Conservation (phyloP, 2,797 vertebrate species). For the Myoxocephalus aenaeus region DNA sequence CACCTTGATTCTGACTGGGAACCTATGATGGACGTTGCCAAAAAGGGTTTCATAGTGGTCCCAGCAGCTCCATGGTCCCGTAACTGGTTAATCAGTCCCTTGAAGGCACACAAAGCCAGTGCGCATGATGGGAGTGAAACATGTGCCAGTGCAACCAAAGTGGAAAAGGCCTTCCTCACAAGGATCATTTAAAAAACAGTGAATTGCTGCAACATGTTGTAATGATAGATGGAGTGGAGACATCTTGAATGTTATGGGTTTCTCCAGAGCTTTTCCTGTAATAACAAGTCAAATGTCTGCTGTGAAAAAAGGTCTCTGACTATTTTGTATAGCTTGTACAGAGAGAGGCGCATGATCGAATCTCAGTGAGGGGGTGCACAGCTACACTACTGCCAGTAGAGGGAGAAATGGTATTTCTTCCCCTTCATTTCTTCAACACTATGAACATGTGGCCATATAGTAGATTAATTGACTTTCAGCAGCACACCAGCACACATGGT, state of each 20-base stretch:
- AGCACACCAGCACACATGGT: neutral
- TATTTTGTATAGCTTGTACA: neutral
- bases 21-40: neutral
- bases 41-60: neutral
- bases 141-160: neutral
- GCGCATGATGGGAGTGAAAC: conserved; percentile 12
- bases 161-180: neutral
- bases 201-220: neutral
- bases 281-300: neutral
- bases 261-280: neutral
- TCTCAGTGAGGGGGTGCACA: neutral
- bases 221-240: neutral
- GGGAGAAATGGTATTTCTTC: neutral
- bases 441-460: neutral
- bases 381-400: conserved; percentile 38
- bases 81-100: conserved; percentile 10
- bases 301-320: neutral
- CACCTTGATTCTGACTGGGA: neutral
- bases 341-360: neutral
- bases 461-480: neutral
- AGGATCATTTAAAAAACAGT: neutral
- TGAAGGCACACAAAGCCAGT: conserved; percentile 13
- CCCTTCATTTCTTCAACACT: neutral
- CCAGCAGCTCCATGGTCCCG: neutral
- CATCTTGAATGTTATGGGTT: neutral